phyloP scores from a whole-genome alignment of 1,140 invertebrate species.

The Platyscapa corneri region DNA sequence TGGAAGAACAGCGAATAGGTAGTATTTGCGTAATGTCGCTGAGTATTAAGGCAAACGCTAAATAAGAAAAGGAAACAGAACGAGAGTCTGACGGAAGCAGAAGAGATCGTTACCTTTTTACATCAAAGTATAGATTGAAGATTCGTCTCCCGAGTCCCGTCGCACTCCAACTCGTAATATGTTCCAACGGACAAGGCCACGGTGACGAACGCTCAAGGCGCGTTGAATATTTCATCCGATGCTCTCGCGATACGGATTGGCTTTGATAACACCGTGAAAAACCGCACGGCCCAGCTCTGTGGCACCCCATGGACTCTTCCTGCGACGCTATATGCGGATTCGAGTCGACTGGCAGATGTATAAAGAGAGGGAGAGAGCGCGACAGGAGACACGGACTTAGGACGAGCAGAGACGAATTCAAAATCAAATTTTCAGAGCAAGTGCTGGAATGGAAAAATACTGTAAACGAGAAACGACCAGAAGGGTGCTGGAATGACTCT shows the following conservation, averaged over 20 bases:
- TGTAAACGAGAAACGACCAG: not conserved
- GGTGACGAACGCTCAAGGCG: slow-evolving; percentile 59
- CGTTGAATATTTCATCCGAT: slow-evolving; percentile 68
- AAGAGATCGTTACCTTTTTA: slow-evolving; percentile 26
- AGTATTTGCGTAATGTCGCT: slow-evolving; percentile 23
- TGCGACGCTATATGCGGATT: not conserved
- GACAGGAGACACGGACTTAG: not conserved
- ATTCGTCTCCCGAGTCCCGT: too few species aligned
- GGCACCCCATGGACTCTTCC: slow-evolving; percentile 28
- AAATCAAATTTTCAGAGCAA: not conserved
- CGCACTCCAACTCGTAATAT: slow-evolving; percentile 8
- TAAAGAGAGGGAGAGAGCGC: not conserved
- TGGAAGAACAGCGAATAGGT: not conserved
- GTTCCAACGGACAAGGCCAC: slow-evolving; percentile 56
- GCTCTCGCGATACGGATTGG: slow-evolving; percentile 43
- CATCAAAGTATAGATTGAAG: slow-evolving; percentile 25
- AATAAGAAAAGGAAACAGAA: not conserved
- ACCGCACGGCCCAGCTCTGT: slow-evolving; percentile 34
- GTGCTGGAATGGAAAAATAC: not conserved
- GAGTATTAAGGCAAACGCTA: not conserved
- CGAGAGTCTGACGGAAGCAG: not conserved
- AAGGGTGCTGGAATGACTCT: not conserved
- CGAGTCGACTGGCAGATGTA: not conserved
- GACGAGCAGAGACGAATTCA: not conserved
- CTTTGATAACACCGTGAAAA: slow-evolving; percentile 57